Evolutionary conservation across 2,888 invertebrate genomes (phyloP).

Genomic region (Trachelus iudaicus): DNA sequence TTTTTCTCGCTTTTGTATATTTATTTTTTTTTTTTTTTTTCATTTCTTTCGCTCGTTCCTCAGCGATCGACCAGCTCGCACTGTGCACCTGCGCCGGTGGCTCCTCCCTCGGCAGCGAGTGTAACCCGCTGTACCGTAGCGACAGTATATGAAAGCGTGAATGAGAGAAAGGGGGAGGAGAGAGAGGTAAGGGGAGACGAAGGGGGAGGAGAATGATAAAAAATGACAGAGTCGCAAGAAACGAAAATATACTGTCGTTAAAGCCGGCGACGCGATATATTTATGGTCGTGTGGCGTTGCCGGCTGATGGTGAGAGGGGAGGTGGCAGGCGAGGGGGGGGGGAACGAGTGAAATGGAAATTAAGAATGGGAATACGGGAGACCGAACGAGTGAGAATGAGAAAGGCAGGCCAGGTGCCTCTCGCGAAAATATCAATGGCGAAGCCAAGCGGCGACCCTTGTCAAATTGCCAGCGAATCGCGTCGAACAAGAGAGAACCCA

Average conservation of each 20-base stretch:
- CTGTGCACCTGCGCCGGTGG: neutral
- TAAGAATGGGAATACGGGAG: neutral
- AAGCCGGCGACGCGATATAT: neutral
- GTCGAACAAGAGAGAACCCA: neutral
- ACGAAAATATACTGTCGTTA: neutral
- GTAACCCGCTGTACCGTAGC: neutral
- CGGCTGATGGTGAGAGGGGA: neutral
- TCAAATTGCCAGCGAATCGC: neutral
- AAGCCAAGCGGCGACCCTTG: neutral
- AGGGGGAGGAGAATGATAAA: neutral
- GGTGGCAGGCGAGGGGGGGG: rapidly evolving
- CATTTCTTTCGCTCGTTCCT: too few relatives aligned
- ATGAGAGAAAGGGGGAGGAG: neutral
- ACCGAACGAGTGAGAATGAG: neutral
- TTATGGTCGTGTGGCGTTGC: neutral
- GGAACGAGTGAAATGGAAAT: neutral
- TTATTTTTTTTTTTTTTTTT: too few relatives aligned
- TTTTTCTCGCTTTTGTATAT: neutral
- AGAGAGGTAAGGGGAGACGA: neutral
- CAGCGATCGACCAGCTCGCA: neutral
- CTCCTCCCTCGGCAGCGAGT: neutral
- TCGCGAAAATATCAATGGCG: neutral
- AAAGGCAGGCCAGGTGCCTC: neutral
- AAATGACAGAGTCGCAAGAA: neutral
- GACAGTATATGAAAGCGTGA: neutral